These are phyloP conservation scores for Pavo muticus DNA, from an alignment of 2,113 vertebrate genomes.

Conservation along the genomic window DNA sequence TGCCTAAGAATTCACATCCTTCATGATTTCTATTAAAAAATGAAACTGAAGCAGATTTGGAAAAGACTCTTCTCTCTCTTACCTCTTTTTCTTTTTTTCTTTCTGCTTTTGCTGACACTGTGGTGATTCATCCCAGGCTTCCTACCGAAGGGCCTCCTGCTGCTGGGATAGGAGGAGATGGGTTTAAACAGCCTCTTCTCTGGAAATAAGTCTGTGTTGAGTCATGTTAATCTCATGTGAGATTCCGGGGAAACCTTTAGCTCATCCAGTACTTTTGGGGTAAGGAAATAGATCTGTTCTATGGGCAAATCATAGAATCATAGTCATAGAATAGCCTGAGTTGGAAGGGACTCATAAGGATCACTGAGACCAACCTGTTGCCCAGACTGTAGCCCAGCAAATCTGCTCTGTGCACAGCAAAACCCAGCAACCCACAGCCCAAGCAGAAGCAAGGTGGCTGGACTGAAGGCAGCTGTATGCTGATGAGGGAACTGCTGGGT, in stretches of 20 bases:
- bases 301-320: background rate
- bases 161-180: background rate
- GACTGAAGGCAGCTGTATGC: background rate
- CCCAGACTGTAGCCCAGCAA: rapidly evolving
- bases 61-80: background rate
- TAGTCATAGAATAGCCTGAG: background rate
- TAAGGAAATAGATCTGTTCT: background rate
- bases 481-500: background rate
- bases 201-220: background rate
- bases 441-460: background rate
- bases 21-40: background rate
- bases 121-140: background rate
- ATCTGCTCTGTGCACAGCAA: background rate
- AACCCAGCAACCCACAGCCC: background rate
- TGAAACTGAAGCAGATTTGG: background rate
- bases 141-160: background rate
- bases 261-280: background rate
- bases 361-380: background rate
- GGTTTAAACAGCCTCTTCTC: background rate
- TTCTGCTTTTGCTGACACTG: background rate
- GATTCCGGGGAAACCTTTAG: background rate
- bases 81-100: background rate
- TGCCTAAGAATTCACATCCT: background rate
- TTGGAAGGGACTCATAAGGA: background rate
- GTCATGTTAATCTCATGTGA: background rate